phyloP scores from a whole-genome alignment of 2,113 vertebrate species.

The Nasalis larvatus region DNA sequence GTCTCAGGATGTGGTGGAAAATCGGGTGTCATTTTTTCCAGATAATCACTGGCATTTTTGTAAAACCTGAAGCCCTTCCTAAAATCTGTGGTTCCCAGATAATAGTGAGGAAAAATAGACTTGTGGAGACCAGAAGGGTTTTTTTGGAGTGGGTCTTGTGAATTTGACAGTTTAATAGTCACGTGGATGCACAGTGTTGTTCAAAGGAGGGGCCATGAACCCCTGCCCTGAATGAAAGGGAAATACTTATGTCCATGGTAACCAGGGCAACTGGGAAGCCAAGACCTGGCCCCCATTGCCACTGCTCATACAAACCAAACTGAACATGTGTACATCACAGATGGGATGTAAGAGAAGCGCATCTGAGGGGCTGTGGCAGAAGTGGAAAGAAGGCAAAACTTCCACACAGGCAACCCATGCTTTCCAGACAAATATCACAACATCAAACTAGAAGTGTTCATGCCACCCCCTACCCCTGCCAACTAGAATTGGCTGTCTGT shows the following conservation, averaged over 20 bases:
- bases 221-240: background rate
- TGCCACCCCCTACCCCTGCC: background rate
- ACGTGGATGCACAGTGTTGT: fast-evolving
- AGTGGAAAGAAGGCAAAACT: background rate
- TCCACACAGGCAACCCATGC: fast-evolving
- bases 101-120: fast-evolving
- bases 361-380: background rate
- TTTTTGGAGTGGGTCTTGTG: background rate
- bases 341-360: background rate
- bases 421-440: background rate
- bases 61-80: background rate
- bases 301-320: background rate
- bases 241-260: background rate
- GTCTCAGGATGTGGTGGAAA: background rate
- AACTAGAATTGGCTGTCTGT: fast-evolving
- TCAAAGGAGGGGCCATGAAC: fast-evolving
- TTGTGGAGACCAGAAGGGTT: too few relatives aligned
- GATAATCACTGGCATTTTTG: too few relatives aligned
- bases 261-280: background rate
- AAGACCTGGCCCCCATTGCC: fast-evolving
- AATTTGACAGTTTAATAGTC: background rate
- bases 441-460: fast-evolving
- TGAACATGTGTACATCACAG: fast-evolving
- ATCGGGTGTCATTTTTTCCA: background rate
- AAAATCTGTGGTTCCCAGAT: background rate